Evolutionary conservation across 2,888 invertebrate genomes (phyloP), one percentile per base, ranked within the genome.

Genomic region (Brachylomia viminalis): DNA sequence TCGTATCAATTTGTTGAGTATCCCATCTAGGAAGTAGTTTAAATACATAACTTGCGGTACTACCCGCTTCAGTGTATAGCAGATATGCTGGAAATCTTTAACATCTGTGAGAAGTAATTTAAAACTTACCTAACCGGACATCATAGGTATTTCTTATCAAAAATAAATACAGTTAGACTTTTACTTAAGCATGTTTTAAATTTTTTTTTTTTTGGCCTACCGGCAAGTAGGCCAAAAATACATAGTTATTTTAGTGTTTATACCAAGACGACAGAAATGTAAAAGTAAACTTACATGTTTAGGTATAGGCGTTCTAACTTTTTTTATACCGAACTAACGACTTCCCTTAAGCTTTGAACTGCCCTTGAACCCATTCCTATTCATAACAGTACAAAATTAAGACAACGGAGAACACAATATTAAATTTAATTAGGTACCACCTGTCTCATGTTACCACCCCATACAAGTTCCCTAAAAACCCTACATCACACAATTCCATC

Each of bases 401-500:
- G 45, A 17, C 20, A 47, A 38, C n/a, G 38, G 11, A 30, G 2
- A 8, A 47, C 20, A 30, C 5, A 66, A 67, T 23, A 49, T 85
- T 52, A 56, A 67, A 78, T 83, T 78, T 71, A 71, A 75, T 68
- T 38, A n/a, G n/a, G n/a, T n/a, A 42, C 47, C 56, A 75, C 72
- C 75, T 72, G 71, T 54, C 38, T 49, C 61, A 72, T 71, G 72
- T 61, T 30, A 38, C 49, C 62, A 47, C 66, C 27, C 54, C 61
- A 62, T 38, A 71, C 58, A 62, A 52, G 23, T 62, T 7, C 61
- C 42, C 33, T 71, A 78, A 72, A 86, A 82, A 66, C 76, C 75
- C 77, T 77, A 68, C 75, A 64, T 75, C 75, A 72, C 72, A 62
- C 72, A 73, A 59, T 56, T 76, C 85, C 68, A 72, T 68, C 80